Evolutionary conservation across 2,888 invertebrate species (phyloP).

Genomic region (Dexiosoma caninum): DNA sequence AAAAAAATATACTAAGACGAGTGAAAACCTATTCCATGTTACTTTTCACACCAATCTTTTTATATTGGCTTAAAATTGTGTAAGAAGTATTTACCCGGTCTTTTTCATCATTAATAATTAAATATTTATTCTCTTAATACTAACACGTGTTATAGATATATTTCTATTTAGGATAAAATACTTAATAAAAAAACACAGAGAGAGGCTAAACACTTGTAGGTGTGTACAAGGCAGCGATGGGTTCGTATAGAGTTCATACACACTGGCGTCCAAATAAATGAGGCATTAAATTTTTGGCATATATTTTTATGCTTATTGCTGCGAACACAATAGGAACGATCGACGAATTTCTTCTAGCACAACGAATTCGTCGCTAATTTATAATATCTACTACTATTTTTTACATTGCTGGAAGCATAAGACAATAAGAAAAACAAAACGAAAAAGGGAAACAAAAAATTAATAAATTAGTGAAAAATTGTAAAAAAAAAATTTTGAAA

Average conservation of each 20-base stretch:
- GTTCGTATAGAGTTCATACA: background rate
- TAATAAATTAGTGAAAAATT: too few relatives aligned
- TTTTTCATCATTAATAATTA: constrained; percentile 32
- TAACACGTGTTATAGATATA: background rate
- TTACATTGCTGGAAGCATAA: too few relatives aligned
- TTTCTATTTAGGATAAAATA: constrained; percentile 5
- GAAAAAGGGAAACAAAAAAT: too few relatives aligned
- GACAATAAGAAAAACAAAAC: too few relatives aligned
- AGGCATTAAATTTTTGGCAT: background rate
- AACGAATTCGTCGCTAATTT: too few relatives aligned
- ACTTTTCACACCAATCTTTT: background rate
- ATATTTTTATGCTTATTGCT: background rate
- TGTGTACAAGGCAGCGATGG: background rate
- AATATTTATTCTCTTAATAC: constrained; percentile 21
- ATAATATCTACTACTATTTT: too few relatives aligned
- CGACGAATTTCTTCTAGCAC: too few relatives aligned
- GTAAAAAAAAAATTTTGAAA: too few relatives aligned
- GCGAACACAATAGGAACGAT: too few relatives aligned
- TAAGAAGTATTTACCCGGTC: background rate
- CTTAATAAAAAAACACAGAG: background rate
- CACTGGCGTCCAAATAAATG: background rate
- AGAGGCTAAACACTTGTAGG: background rate
- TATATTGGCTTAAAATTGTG: background rate
- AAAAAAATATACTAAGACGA: too few relatives aligned
- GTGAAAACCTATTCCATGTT: background rate